Evolutionary conservation across 2,113 vertebrate species (phyloP).

Genomic region (Heliornis fulica): DNA sequence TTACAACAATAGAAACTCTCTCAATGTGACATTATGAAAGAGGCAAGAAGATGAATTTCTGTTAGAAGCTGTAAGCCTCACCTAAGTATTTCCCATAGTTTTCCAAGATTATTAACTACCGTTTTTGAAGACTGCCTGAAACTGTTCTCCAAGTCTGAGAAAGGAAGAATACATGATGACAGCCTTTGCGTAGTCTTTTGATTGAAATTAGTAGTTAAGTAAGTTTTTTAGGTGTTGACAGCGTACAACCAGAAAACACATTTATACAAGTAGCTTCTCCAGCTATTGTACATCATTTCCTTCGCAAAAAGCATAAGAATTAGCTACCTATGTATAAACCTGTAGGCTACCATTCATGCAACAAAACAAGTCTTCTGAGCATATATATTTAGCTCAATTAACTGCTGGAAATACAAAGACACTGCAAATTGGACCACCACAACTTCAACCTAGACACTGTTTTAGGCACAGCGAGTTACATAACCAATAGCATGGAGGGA

Average conservation of each 20-base stretch:
- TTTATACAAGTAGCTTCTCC: neutral
- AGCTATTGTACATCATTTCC: neutral
- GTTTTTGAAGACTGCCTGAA: neutral
- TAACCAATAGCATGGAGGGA: neutral
- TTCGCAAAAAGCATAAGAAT: neutral
- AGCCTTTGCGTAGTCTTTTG: neutral
- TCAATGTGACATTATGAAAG: neutral
- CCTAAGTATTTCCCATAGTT: neutral
- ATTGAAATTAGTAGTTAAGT: neutral
- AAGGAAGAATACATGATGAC: neutral
- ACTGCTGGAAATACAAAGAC: neutral
- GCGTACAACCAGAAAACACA: neutral
- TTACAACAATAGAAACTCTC: neutral
- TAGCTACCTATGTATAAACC: neutral
- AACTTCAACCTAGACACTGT: neutral
- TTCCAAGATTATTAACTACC: neutral
- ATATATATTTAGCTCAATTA: neutral
- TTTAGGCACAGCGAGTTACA: neutral
- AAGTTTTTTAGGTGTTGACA: neutral
- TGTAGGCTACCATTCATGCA: neutral
- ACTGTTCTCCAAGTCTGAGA: neutral
- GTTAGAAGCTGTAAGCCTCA: neutral
- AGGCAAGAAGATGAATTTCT: neutral
- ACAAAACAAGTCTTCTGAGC: neutral
- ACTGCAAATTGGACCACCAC: neutral